Evolutionary conservation across 2,888 invertebrate species (phyloP).

Genomic region (Acleris sparsana): DNA sequence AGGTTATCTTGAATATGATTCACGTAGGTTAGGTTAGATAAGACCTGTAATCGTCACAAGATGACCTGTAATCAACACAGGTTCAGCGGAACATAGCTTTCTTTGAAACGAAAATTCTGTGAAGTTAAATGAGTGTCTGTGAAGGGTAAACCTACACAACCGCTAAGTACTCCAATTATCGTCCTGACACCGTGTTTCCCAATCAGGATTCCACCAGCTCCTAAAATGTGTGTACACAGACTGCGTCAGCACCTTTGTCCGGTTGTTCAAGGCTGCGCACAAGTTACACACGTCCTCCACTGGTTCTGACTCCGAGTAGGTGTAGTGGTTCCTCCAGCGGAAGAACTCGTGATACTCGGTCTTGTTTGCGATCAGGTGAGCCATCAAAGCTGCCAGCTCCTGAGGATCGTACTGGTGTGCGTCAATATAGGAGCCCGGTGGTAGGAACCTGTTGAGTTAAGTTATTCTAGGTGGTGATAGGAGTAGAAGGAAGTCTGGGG

Average conservation of each 20-base stretch:
- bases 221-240: conserved; percentile 58
- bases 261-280: conserved; percentile 61
- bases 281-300: conserved; percentile 59
- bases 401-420: conserved; percentile 46
- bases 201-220: conserved; percentile 64
- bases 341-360: conserved; percentile 57
- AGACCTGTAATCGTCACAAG: too few species aligned
- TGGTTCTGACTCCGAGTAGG: conserved; percentile 49
- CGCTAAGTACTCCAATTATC: conserved; percentile 16
- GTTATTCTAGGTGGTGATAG: too few species aligned
- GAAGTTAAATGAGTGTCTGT: too few species aligned
- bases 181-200: conserved; percentile 23
- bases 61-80: too few species aligned
- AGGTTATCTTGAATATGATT: too few species aligned
- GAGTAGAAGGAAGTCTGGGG: too few species aligned
- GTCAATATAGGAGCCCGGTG: conserved; percentile 69
- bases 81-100: too few species aligned
- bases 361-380: conserved; percentile 51
- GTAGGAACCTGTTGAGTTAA: conserved; percentile 63
- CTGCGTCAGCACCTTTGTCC: conserved; percentile 41
- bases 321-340: conserved; percentile 59
- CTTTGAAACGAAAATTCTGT: too few species aligned
- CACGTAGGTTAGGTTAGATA: too few species aligned
- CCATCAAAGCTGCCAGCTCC: conserved; percentile 56
- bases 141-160: too few species aligned